A percentile compares a stretch with the other conserved stretches of the same genome.
Conservation (phyloP, 2,113 vertebrate genomes). For the Caranx ignobilis region DNA sequence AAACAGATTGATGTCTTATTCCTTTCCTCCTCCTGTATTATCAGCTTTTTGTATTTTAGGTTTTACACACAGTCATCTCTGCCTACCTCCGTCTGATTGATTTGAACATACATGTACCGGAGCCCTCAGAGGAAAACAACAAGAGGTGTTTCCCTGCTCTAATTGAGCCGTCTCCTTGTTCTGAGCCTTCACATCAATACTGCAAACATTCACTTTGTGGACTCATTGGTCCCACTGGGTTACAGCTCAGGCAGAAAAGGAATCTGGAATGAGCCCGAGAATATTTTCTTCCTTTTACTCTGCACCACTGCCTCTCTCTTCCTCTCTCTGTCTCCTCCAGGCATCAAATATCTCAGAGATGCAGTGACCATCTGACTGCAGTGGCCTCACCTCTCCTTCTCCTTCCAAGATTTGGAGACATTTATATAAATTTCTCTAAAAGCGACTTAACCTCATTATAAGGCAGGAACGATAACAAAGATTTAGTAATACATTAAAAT, state of each 20-base stretch:
- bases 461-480: too few species aligned
- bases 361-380: background rate
- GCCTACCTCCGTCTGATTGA: background rate
- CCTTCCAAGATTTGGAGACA: too few species aligned
- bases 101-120: background rate
- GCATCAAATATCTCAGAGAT: too few species aligned
- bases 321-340: background rate
- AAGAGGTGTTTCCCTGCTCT: slow-evolving; percentile 20
- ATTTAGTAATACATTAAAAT: too few species aligned
- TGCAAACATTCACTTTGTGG: slow-evolving; percentile 22
- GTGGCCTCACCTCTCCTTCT: background rate
- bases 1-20: background rate
- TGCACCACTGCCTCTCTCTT: background rate
- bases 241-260: slow-evolving; percentile 18
- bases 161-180: slow-evolving; percentile 35
- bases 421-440: too few species aligned
- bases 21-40: background rate
- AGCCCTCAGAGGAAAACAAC: background rate
- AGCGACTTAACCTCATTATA: too few species aligned
- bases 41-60: background rate
- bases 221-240: slow-evolving; percentile 7
- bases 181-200: slow-evolving; percentile 33
- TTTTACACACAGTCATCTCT: background rate
- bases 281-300: background rate
- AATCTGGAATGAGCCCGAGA: background rate